Evolutionary conservation across 2,113 vertebrate species (phyloP), one percentile per base, ranked within the genome.

Genomic region (Atractosteus spatula): DNA sequence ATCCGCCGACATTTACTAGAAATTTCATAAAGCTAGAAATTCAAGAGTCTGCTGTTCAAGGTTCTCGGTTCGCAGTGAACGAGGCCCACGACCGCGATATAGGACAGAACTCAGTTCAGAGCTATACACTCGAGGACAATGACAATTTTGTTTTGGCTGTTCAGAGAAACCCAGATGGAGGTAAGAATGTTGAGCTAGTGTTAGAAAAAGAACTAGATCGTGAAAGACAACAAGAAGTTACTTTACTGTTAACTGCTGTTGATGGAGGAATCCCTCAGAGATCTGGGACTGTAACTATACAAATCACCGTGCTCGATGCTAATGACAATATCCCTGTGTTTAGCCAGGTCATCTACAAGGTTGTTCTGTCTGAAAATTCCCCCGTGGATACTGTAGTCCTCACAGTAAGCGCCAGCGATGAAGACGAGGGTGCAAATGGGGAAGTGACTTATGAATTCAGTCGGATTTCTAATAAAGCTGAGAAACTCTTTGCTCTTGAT

Each of bases 361-460:
- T 77, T 0, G 83, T 55, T 68, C 56, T 87, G 7, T 61, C 77
- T 45, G 86, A 88, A 81, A 82, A 87, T 63, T 74, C 82, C 0
- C 71, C 78, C 0, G 0, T 78, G 3, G 74, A 12, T 4, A 75
- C 82, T 12, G 44, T 82, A 2, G 75, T 91, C 55, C 69, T 92
- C 45, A 81, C 68, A 8, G 82, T 94, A 0, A 91, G 84, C 8
- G 93, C 94, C 2, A 87, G 79, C 7, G 93, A 95, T 75, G 79
- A 68, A 66, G 94, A 94, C 65, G 91, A 92, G 41, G 93, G 89
- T 3, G 1, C 82, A 0, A 89, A 95, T 16, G 88, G 91, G 0
- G 87, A 92, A 44, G 72, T 94, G 8, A 87, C 69, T 0, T 94
- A 93, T 67, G 93, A 87, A 0, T 91, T 95, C 61, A 78, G 85